Evolutionary conservation across 2,797 vertebrate genomes (phyloP), one percentile per base, ranked within the genome.

Genomic region (Pelodytes ibericus): DNA sequence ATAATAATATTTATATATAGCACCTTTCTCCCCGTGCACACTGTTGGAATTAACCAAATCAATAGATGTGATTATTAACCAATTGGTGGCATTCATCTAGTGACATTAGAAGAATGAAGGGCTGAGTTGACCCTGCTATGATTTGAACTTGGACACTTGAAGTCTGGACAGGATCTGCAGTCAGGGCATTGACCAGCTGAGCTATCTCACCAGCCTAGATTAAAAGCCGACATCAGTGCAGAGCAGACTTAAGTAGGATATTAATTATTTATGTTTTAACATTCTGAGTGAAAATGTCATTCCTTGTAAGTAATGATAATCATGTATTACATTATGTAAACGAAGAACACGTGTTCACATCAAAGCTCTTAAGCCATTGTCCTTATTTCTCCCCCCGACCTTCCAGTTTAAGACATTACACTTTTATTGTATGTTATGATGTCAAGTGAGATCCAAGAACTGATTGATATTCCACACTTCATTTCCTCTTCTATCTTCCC

Each of bases 381-480:
- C 39, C 8, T 33, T 15, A 18, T 66, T 66, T 66, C 1, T 27
- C 11, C 2, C 2, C 16, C 3, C 10, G 3, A 4, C 49, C 16
- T 24, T 3, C 5, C 16, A 8, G 27, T 16, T 31, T 30, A 26
- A 26, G 31, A 26, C 11, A 66, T 66, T 29, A n/a, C 41, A 49
- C 24, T 26, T 47, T 31, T 77, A 31, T 30, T 31, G 51, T 47
- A 64, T 31, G 59, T 63, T 58, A 20, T 13, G 27, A 53, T 71
- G 74, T 64, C 49, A 77, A 71, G 30, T 59, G 25, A n/a, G 70
- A 24, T 61, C 74, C 68, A 81, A 73, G 33, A 56, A 66, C 3
- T 69, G 16, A 22, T n/a, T 67, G 56, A 8, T 68, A 72, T 79
- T 81, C 79, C 13, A 27, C 31, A 47, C 39, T 72, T 82, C 24